A percentile compares a stretch with the other conserved stretches of the same genome.
These are phyloP conservation scores for Aphelenchoides fujianensis DNA, from an alignment of 1,140 invertebrate genomes.

Conservation along the genomic window DNA sequence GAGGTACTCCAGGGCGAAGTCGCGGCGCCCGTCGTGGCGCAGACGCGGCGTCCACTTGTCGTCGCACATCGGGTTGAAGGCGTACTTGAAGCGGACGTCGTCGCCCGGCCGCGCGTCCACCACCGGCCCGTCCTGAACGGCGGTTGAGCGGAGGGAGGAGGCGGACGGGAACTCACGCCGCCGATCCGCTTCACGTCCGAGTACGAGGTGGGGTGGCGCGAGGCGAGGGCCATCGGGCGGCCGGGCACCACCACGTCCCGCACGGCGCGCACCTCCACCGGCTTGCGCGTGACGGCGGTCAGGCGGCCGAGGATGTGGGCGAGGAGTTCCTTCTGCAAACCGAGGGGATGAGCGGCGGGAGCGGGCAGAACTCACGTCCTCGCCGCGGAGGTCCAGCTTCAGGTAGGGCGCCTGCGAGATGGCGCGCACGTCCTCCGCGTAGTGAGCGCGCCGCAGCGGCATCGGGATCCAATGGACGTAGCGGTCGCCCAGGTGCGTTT, in stretches of 20 bases:
- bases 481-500: not conserved
- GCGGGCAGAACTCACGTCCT: not conserved
- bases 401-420: not conserved
- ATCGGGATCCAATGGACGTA: not conserved
- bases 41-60: not conserved
- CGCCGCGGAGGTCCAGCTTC: not conserved
- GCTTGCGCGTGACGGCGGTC: not conserved
- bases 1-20: conserved; percentile 42
- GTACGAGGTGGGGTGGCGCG: not conserved
- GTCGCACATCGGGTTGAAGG: not conserved
- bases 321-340: not conserved
- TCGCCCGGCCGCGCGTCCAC: not conserved
- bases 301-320: conserved; percentile 3
- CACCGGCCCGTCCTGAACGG: not conserved
- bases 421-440: conserved; percentile 1
- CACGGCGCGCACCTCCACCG: not conserved
- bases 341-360: not conserved
- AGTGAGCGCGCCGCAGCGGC: not conserved
- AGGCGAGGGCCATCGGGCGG: not conserved
- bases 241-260: not conserved
- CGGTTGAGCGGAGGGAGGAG: no score
- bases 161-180: no score
- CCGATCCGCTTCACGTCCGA: not conserved
- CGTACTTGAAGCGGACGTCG: not conserved
- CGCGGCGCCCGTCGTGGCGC: not conserved